phyloP scores from a whole-genome alignment of 2,888 invertebrate species.

The Cryptus armator region DNA sequence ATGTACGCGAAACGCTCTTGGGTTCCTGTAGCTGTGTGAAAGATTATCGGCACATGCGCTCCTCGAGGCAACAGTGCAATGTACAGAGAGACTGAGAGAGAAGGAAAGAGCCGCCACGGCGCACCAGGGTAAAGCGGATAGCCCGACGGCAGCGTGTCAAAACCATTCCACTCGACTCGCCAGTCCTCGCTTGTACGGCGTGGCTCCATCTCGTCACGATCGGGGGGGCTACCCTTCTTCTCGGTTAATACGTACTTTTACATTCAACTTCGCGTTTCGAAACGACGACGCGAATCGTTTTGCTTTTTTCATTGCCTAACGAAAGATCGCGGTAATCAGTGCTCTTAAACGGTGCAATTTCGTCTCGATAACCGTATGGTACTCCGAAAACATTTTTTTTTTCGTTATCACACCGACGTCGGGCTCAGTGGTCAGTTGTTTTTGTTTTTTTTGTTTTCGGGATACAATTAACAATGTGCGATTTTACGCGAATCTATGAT shows the following conservation, averaged over 20 bases:
- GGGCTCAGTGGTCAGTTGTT: no score
- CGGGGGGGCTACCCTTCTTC: conserved; percentile 23
- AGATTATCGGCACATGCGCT: conserved; percentile 85
- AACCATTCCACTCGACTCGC: conserved; percentile 79
- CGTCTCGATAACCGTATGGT: neutral
- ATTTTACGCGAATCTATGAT: neutral
- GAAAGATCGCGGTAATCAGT: neutral
- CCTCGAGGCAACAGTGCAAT: conserved; percentile 65
- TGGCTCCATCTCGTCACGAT: conserved; percentile 75
- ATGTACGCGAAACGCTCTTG: conserved; percentile 10
- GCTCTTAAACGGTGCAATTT: neutral
- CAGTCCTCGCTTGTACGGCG: conserved; percentile 79
- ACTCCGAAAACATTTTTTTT: neutral
- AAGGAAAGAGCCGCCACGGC: conserved; percentile 42
- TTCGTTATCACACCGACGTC: no score
- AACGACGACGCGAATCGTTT: conserved; percentile 13
- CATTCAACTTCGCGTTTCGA: conserved; percentile 3
- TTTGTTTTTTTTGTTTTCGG: neutral
- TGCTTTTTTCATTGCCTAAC: neutral
- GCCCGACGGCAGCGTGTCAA: conserved; percentile 82
- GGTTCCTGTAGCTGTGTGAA: conserved; percentile 67
- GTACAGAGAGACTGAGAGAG: conserved; percentile 43
- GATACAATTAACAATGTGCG: neutral
- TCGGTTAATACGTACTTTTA: neutral
- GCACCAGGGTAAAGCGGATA: conserved; percentile 71